Percentiles rank a stretch among this genome's conserved stretches.
Evolutionary conservation across 2,113 vertebrate genomes (phyloP).

Genomic region (Emberiza fucata): DNA sequence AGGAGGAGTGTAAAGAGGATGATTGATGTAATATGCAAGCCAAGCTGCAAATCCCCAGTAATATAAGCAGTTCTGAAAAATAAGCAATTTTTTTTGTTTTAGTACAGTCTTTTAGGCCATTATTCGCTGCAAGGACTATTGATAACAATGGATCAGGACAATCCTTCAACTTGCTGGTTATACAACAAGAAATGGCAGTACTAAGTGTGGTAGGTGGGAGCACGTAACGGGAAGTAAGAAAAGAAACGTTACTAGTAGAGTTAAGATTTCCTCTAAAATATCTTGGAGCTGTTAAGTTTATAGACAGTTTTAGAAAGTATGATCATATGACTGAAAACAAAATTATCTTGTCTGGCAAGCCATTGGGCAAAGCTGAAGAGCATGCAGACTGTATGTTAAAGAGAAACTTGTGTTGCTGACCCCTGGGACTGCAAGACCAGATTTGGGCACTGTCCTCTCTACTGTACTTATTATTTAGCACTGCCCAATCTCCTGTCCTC

Average conservation of each 20-base stretch:
- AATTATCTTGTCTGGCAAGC: not conserved
- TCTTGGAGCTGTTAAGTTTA: not conserved
- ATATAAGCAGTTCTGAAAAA: constrained; percentile 84
- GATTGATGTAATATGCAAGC: constrained; percentile 90
- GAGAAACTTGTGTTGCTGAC: not conserved
- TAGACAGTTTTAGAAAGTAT: not conserved
- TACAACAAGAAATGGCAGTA: not conserved
- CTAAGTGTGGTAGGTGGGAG: not conserved
- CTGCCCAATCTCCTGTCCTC: not conserved
- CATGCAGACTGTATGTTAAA: not conserved
- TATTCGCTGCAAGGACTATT: not conserved
- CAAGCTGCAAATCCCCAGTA: constrained; percentile 90
- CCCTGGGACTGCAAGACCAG: not conserved
- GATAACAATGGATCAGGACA: not conserved
- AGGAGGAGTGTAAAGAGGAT: constrained; percentile 89
- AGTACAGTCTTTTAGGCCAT: not conserved
- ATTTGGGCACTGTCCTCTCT: not conserved
- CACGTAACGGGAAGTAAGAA: not conserved
- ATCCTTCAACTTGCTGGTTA: not conserved
- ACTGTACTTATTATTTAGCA: not conserved
- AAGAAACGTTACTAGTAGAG: not conserved
- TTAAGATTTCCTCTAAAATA: not conserved
- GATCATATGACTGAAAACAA: not conserved
- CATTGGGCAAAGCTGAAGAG: not conserved
- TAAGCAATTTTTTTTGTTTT: constrained; percentile 6